These are phyloP conservation scores for Eremobia ochroleuca DNA, from an alignment of 2,888 invertebrate genomes.

Conservation along the genomic window DNA sequence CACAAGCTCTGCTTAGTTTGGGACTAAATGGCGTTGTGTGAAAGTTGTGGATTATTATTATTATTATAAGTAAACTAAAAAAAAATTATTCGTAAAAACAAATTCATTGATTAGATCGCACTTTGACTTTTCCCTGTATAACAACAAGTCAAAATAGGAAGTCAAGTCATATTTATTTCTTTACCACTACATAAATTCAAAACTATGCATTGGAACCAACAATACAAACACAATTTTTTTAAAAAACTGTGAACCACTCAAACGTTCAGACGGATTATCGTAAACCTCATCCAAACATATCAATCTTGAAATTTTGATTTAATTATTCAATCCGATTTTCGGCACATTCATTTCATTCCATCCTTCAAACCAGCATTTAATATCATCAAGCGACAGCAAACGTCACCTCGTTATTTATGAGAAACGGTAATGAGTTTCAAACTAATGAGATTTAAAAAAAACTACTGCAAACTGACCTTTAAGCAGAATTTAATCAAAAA, in stretches of 20 bases:
- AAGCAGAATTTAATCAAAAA: slow-evolving; percentile 38
- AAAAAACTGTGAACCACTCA: background rate
- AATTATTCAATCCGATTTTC: background rate
- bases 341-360: background rate
- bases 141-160: background rate
- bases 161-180: too few relatives aligned
- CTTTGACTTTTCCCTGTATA: too few relatives aligned
- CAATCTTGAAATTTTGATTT: background rate
- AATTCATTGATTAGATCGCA: too few relatives aligned
- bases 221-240: too few relatives aligned
- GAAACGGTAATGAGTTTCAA: slow-evolving; percentile 6
- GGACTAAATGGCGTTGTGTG: too few relatives aligned
- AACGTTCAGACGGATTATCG: background rate
- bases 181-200: background rate
- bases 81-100: too few relatives aligned
- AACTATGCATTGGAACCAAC: background rate
- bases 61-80: background rate
- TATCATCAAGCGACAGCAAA: background rate
- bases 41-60: too few relatives aligned
- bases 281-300: background rate
- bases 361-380: background rate
- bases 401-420: background rate
- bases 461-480: slow-evolving; percentile 8
- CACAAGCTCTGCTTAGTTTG: too few relatives aligned
- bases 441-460: background rate